Percentiles rank a stretch among this genome's conserved stretches.
Evolutionary conservation across 1,140 invertebrate species (phyloP).

Genomic region (Potamilus streckersoni): DNA sequence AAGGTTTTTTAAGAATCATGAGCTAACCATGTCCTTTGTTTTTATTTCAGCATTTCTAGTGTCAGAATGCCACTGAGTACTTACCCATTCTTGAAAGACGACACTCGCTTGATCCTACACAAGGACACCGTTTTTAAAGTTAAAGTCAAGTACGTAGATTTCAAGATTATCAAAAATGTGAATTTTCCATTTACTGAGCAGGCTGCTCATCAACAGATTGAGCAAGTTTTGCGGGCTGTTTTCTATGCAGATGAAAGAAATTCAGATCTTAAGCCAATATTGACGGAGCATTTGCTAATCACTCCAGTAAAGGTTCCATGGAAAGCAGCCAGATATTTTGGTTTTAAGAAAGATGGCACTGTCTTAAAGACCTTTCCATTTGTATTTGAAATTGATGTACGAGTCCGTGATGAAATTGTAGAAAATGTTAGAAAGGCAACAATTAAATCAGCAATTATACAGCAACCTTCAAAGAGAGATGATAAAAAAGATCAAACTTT

Average conservation of each 20-base stretch:
- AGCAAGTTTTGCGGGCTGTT: conserved; percentile 18
- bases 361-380: conserved; percentile 8
- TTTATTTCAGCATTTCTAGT: no score
- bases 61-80: conserved; percentile 13
- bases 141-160: conserved; percentile 8
- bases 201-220: conserved; percentile 18
- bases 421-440: no score
- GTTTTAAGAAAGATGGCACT: conserved; percentile 13
- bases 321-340: conserved; percentile 7
- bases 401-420: background rate
- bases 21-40: no score
- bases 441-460: no score
- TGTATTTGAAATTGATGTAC: conserved; percentile 22
- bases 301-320: conserved; percentile 14
- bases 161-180: background rate
- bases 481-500: no score
- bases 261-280: conserved; percentile 10
- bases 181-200: background rate
- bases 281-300: conserved; percentile 14
- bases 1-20: no score
- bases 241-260: conserved; percentile 17
- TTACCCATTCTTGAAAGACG: conserved; percentile 18
- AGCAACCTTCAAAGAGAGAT: no score
- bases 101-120: conserved; percentile 19
- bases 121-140: conserved; percentile 22